Evolutionary conservation across 2,888 invertebrate genomes (phyloP).

Genomic region (Epistrophella euchroma): DNA sequence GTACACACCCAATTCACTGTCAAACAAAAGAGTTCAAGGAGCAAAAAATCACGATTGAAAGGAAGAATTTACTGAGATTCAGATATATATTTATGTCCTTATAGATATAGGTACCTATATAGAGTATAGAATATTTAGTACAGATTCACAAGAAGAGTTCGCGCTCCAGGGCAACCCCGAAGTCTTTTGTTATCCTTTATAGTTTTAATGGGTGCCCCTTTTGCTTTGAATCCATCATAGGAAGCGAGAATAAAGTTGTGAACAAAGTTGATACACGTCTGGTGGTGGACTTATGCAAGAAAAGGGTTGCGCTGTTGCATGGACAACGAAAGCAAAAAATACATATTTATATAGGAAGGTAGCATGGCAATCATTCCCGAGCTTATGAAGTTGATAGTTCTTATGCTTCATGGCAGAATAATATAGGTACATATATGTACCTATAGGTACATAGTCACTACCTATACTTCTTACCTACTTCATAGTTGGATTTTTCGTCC

Average conservation of each 20-base stretch:
- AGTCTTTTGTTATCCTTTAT: slow-evolving; percentile 75
- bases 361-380: not conserved
- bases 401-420: slow-evolving; percentile 16
- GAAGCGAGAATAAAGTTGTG: slow-evolving; percentile 44
- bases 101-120: not conserved
- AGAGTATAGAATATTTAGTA: not conserved
- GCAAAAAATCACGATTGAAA: slow-evolving; percentile 67
- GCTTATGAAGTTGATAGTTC: slow-evolving; percentile 58
- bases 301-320: slow-evolving; percentile 57
- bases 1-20: slow-evolving; percentile 37
- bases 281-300: slow-evolving; percentile 48
- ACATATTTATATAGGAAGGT: not conserved
- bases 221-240: slow-evolving; percentile 28
- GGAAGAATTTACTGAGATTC: slow-evolving; percentile 39
- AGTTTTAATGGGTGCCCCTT: slow-evolving; percentile 75
- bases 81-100: not conserved
- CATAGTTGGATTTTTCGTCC: slow-evolving; percentile 58
- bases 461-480: too few species aligned
- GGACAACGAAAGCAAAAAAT: slow-evolving; percentile 23
- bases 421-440: too few species aligned
- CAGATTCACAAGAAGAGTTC: slow-evolving; percentile 37
- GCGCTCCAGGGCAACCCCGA: slow-evolving; percentile 73
- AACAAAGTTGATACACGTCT: slow-evolving; percentile 54
- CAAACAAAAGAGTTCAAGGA: slow-evolving; percentile 72
- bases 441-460: too few species aligned